phyloP scores from a whole-genome alignment of 2,113 vertebrate genomes.

The Todiramphus chloris region DNA sequence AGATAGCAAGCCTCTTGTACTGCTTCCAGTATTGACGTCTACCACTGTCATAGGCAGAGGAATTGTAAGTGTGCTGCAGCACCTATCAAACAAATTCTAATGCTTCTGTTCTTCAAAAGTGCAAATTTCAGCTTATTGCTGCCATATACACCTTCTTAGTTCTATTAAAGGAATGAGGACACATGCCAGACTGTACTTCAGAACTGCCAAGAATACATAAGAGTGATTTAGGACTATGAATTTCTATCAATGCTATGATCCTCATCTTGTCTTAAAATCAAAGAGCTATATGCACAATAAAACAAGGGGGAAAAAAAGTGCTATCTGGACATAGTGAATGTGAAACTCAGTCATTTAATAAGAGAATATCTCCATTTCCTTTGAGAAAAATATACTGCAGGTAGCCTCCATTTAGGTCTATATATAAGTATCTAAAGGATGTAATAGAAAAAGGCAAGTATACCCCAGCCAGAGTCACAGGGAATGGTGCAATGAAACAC shows the following conservation, averaged over 20 bases:
- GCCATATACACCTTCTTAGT: background rate
- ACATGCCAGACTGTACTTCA: background rate
- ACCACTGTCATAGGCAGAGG: background rate
- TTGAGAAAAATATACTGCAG: background rate
- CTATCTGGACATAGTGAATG: background rate
- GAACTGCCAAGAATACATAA: background rate
- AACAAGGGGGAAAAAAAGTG: background rate
- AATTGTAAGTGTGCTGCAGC: background rate
- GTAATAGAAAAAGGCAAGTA: constrained; percentile 17
- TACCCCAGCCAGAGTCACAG: background rate
- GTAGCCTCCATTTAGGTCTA: background rate
- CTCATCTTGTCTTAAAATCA: background rate
- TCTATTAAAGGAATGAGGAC: constrained; percentile 6
- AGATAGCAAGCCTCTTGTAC: background rate
- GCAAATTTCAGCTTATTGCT: background rate
- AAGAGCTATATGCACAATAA: background rate
- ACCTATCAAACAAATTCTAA: background rate
- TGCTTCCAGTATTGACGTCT: background rate
- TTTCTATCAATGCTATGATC: background rate
- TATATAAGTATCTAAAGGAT: background rate
- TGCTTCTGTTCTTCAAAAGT: background rate
- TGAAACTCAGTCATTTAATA: background rate
- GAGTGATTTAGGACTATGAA: background rate
- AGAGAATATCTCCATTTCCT: background rate
- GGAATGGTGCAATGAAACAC: background rate